Base-by-base conservation (phyloP, 2,113 vertebrate genomes). In the Myotis brandtii region DNA sequence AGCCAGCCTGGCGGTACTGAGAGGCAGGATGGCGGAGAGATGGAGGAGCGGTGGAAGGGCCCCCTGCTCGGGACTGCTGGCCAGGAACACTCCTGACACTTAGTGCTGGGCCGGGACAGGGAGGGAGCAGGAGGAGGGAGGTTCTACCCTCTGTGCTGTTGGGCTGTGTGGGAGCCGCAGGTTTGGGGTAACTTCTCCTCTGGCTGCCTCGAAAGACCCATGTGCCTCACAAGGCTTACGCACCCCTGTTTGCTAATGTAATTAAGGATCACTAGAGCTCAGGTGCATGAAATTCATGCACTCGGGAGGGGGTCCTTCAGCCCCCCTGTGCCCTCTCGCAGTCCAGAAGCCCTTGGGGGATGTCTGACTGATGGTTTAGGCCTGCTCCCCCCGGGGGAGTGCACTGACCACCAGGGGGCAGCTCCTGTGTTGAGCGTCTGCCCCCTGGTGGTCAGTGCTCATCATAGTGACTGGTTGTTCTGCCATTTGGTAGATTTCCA, bases 141-240 rank as follows among this genome's bases (percentile, higher is more conserved):
- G 3, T 0, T 2, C 21, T 81, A 2, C 9, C 9, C 13, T n/a
- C 8, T 17, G 14, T 3, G 12, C 14, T 2, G 0, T 25, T 9
- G 27, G 14, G 30, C 27, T 32, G 23, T 25, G 11, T 21, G 25
- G n/a, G 32, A 69, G 30, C 67, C 27, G n/a, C 11, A 37, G 34
- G 14, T 54, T 9, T 66, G 7, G 11, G 48, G 12, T 8, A 32
- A 21, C 66, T 40, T 48, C 67, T 17, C 62, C 40, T 20, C 43
- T 1, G 32, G 9, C 30, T 27, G 3, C 56, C n/a, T 72, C 50
- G 91, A 18, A 69, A 87, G 54, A 12, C 12, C 11, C 2, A n/a
- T 88, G 8, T 25, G 25, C 14, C 67, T 66, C 37, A 37, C 50
- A n/a, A 48, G 50, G 67, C 25, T n/a, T 69, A 32, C 6, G 2